Base-by-base conservation (phyloP, 2,113 vertebrate genomes). In the Petrocephalus zakoni region DNA sequence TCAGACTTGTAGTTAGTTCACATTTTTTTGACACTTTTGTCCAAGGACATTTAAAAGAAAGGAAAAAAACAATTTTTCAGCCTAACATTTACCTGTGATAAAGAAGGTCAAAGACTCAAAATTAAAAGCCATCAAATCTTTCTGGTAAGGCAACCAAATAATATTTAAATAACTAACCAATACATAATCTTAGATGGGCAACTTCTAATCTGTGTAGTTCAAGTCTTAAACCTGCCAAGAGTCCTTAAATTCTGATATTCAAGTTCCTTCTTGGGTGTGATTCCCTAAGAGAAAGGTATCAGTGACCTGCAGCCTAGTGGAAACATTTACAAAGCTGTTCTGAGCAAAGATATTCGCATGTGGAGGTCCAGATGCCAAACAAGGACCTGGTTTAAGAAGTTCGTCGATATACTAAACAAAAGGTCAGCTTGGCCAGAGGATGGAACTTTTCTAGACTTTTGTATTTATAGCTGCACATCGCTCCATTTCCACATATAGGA, bases 1-100 rank as follows among this genome's bases (percentile, higher is more conserved):
- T 78, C 72, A 78, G 72, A 78, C 72, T 78, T 17, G 61, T 29
- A 78, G 34, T 78, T 78, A 78, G 72, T 78, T 78, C 15, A 78
- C 17, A 21, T 72, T 75, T 75, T 72, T 78, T 68, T 68, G 61
- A 29, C 61, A 78, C 34, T 42, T 78, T 29, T 78, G 29, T 78
- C 34, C 72, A 78, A 68, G 61, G 61, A 68, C 61, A 29, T 68
- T 68, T 68, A 29, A 68, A 68, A 68, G 61, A 68, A 68, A 68
- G 8, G 47, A 6, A 8, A 49, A 75, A 75, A 21, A 19, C n/a
- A 42, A 7, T 19, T 15, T 75, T 75, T 42, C 72, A 75, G 72
- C 37, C 5, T 19, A 75, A 75, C 34, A 75, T 75, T 75, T 75
- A 75, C 72, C 15, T 17, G 29, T 42, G 72, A 75, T 68, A 68